phyloP scores from a whole-genome alignment of 2,113 vertebrate genomes.

The Thryonomys swinderianus region DNA sequence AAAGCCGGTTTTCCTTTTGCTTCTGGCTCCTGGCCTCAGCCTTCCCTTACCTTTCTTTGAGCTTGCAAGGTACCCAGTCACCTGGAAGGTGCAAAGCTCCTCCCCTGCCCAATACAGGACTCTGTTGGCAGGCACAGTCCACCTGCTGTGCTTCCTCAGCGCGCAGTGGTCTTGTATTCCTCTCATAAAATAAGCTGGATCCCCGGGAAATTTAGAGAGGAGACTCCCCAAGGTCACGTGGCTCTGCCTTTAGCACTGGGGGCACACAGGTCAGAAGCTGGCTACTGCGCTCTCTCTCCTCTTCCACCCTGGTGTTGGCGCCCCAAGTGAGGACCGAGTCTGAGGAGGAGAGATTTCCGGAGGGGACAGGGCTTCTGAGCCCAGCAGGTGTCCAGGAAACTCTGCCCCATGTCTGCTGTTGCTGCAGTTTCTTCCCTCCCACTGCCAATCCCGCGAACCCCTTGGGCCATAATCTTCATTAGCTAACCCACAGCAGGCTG shows the following conservation, averaged over 20 bases:
- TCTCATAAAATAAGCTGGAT: neutral
- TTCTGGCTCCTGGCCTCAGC: neutral
- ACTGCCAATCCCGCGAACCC: neutral
- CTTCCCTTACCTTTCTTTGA: neutral
- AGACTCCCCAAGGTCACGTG: neutral
- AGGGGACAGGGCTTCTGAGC: neutral
- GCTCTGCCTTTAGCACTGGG: neutral
- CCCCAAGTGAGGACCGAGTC: neutral
- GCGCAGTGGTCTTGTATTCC: neutral
- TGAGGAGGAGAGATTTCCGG: too few species aligned
- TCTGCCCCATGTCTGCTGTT: neutral
- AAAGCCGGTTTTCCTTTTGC: neutral
- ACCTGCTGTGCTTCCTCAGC: neutral
- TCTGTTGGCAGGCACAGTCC: neutral
- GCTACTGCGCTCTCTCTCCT: rapidly evolving
- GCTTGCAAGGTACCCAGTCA: neutral
- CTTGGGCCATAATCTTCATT: rapidly evolving
- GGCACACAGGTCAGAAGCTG: neutral
- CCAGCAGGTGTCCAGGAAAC: neutral
- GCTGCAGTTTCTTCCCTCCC: neutral
- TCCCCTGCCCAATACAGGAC: neutral
- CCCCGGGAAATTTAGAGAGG: neutral
- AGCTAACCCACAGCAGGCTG: neutral
- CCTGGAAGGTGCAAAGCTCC: neutral
- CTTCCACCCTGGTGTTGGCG: rapidly evolving